Base-by-base conservation (phyloP, 2,888 invertebrate genomes). In the Troglohyphantes excavatus region DNA sequence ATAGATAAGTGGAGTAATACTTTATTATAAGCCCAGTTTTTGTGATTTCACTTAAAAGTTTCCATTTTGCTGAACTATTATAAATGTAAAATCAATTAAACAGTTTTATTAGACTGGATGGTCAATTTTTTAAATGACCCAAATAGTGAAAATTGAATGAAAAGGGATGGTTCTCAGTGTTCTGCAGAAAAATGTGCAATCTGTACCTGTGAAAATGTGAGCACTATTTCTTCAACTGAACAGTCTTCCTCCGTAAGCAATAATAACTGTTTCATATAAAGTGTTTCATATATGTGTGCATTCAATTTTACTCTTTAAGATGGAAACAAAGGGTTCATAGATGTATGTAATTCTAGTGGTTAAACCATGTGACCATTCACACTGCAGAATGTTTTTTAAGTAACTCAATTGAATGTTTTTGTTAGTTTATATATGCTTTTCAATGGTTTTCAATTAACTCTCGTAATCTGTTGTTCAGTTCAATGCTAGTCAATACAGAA, bases 171-270 rank as follows among this genome's bases (percentile, higher is more conserved):
- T 59, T 39, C 1, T 86, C 70, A 70, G 85, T 78, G 85, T 59
- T 46, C 39, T 86, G 29, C 53, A 61, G 82, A 70, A 82, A 33
- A 23, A 63, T 72, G 70, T 61, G 61, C 23, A 67, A 65, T 21
- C 39, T n/a, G 43, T 65, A 43, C 39, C 39, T 65, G 65, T 78
- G 65, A 39, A 46, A 78, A 65, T 78, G 29, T 29, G 68, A 53
- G 73, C 65, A 81, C 53, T 73, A 65, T 73, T 46, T 39, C 65
- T 79, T 72, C 73, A 88, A 81, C 46, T 59, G 26, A 53, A 53
- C 75, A 82, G 88, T 89, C 88, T 89, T 89, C 88, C 88, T 82
- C 76, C 63, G 72, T 79, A 63, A 86, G 86, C 86, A 86, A 86
- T 86, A 86, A 86, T 61, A 68, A 67, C 84, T 85, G 67, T 85